Conservation (phyloP, 2,113 vertebrate genomes). For the Apaloderma vittatum region DNA sequence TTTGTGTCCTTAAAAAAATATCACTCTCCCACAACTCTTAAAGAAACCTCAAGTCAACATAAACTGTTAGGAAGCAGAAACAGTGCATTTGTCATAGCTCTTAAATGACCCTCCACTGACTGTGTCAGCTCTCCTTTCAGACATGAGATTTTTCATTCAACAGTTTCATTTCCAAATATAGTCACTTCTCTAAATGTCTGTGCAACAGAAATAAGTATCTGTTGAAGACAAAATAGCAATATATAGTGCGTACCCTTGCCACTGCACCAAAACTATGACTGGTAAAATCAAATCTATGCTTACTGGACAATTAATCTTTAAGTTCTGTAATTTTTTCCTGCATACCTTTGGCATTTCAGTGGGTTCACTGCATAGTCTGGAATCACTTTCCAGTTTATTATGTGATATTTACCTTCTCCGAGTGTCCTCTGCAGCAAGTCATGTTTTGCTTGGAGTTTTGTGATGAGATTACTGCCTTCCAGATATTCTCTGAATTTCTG, state of each 20-base stretch:
- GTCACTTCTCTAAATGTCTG: not conserved
- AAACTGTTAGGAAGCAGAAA: not conserved
- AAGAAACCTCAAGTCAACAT: not conserved
- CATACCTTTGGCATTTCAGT: not conserved
- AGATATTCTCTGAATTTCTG: slow-evolving; percentile 99
- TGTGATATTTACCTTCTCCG: slow-evolving; percentile 88
- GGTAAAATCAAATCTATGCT: not conserved
- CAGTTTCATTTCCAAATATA: not conserved
- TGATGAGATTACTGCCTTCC: slow-evolving; percentile 98
- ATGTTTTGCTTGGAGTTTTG: slow-evolving; percentile 98
- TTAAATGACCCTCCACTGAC: not conserved
- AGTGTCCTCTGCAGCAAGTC: slow-evolving; percentile 95
- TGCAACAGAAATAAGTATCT: not conserved
- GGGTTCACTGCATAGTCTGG: not conserved
- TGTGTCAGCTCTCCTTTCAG: not conserved
- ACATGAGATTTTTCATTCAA: not conserved
- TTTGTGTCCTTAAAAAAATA: not conserved
- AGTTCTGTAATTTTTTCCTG: not conserved
- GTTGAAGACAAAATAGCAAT: not conserved
- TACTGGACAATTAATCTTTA: not conserved
- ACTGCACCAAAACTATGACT: not conserved
- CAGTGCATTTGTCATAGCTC: not conserved
- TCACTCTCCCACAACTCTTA: not conserved
- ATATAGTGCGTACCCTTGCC: not conserved
- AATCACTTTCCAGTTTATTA: not conserved